phyloP scores from a whole-genome alignment of 2,113 vertebrate species.

The Bungarus multicinctus region DNA sequence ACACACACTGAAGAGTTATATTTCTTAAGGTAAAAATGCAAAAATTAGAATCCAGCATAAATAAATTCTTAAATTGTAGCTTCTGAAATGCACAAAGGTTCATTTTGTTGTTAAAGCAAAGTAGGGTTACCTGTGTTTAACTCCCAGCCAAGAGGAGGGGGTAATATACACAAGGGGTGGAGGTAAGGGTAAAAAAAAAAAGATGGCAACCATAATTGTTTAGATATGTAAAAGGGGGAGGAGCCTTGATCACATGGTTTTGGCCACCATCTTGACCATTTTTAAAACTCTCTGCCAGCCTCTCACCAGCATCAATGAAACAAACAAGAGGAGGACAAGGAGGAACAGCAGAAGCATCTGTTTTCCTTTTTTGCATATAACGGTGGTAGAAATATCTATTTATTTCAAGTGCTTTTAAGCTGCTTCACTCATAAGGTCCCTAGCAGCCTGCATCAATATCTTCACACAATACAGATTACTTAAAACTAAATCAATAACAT shows the following conservation, averaged over 20 bases:
- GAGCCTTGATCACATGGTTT: neutral
- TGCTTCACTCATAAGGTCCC: neutral
- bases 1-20: neutral
- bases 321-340: neutral
- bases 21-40: neutral
- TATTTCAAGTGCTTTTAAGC: neutral
- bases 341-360: neutral
- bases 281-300: neutral
- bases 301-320: neutral
- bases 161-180: neutral
- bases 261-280: neutral
- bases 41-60: neutral
- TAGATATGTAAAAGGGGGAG: neutral
- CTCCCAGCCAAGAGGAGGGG: neutral
- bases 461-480: neutral
- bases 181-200: neutral
- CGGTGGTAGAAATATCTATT: neutral
- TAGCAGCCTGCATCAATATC: neutral
- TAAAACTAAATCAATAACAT: neutral
- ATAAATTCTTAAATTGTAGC: neutral
- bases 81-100: neutral
- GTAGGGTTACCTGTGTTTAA: neutral
- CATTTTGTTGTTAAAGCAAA: neutral
- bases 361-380: neutral
- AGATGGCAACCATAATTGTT: neutral